phyloP scores from a whole-genome alignment of 2,797 vertebrate genomes.

The Sebastes trivittatus region DNA sequence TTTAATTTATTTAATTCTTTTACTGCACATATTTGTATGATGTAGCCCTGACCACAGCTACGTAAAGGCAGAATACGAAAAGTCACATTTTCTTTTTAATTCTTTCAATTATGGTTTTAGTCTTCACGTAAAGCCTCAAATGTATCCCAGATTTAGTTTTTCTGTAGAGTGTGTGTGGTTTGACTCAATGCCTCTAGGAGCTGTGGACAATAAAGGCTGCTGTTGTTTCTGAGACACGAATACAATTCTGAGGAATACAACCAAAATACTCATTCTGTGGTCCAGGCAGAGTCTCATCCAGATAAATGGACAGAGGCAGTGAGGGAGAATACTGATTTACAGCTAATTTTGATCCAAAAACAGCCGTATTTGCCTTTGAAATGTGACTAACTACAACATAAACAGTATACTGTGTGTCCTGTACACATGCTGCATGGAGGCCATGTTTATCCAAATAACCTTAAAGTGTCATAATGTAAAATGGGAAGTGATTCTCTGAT shows the following conservation, averaged over 20 bases:
- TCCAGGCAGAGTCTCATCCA: neutral
- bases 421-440: neutral
- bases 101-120: slow-evolving; percentile 26
- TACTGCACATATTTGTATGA: neutral
- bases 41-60: neutral
- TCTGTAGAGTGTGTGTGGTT: neutral
- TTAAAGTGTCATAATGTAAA: neutral
- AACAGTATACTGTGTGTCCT: neutral
- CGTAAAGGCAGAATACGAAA: neutral
- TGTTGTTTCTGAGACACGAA: slow-evolving; percentile 1
- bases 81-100: neutral
- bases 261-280: neutral
- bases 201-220: slow-evolving; percentile 13
- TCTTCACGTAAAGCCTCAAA: neutral
- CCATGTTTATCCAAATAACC: neutral
- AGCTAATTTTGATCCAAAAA: neutral
- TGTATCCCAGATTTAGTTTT: slow-evolving; percentile 6
- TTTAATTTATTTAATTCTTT: neutral
- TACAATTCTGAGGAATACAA: neutral
- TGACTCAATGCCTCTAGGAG: neutral
- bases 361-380: neutral
- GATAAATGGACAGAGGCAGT: neutral
- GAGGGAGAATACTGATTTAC: neutral
- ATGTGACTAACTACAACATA: neutral
- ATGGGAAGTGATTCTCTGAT: neutral